A percentile compares a stretch with the other conserved stretches of the same genome.
Conservation (phyloP, 2,888 invertebrate genomes). For the Philonicus albiceps region DNA sequence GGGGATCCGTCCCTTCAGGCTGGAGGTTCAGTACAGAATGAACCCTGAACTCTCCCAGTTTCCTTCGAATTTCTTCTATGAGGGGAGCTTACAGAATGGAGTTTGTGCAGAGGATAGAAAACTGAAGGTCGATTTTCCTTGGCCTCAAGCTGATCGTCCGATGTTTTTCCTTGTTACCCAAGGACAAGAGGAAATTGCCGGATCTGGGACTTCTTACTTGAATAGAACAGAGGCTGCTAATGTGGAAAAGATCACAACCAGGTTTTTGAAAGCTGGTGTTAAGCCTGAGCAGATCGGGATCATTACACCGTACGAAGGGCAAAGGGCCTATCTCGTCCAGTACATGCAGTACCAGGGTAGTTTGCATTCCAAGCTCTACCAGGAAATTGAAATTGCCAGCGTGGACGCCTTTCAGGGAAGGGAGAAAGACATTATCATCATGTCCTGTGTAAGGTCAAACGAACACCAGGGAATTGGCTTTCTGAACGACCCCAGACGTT, state of each 20-base stretch:
- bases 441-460: slow-evolving; percentile 98
- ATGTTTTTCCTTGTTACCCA: slow-evolving; percentile 99
- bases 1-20: slow-evolving; percentile 94
- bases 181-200: slow-evolving; percentile 98
- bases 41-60: slow-evolving; percentile 97
- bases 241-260: slow-evolving; percentile 96
- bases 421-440: slow-evolving; percentile 98
- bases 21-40: slow-evolving; percentile 99
- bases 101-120: slow-evolving; percentile 96
- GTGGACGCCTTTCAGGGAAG: slow-evolving; percentile 99
- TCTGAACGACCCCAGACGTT: slow-evolving; percentile 93
- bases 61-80: slow-evolving; percentile 99
- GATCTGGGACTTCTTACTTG: slow-evolving; percentile 97
- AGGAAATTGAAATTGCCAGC: slow-evolving; percentile 98
- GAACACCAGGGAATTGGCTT: slow-evolving; percentile 99
- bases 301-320: slow-evolving; percentile 99
- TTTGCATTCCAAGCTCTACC: slow-evolving; percentile 93
- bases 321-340: slow-evolving; percentile 95
- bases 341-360: slow-evolving; percentile 99
- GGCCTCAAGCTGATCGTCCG: slow-evolving; percentile 95
- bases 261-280: slow-evolving; percentile 92
- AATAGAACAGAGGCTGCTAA: slow-evolving; percentile 98
- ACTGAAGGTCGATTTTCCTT: slow-evolving; percentile 94
- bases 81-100: slow-evolving; percentile 98
- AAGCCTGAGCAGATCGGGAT: slow-evolving; percentile 98